Evolutionary conservation across 2,797 vertebrate genomes (phyloP), one percentile per base, ranked within the genome.

Genomic region (Cyclopterus lumpus): DNA sequence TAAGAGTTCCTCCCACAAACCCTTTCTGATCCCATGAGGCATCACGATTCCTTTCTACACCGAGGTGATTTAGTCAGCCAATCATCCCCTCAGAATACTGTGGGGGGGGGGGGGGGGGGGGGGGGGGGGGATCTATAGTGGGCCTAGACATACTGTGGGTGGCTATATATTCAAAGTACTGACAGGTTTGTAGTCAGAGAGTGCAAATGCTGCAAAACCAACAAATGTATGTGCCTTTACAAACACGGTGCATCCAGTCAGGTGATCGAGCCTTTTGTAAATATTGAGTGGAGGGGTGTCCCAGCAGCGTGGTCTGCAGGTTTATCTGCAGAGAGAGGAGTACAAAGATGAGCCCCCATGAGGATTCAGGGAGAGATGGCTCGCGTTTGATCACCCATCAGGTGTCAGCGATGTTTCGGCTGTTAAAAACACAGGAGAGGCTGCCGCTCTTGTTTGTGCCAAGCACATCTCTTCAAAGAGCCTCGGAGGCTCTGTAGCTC

Each of bases 341-440:
- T 92, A 93, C 90, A 94, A 92, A 94, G 93, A 93, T 92, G 93
- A 93, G 87, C 89, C 90, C 93, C 86, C 86, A 66, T 71, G 90
- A 92, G 93, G 92, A 93, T 93, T 82, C 89, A 64, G 85, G 80
- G 81, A 91, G 88, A 93, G 89, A 91, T 91, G 92, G 91, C 86
- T 88, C 54, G 86, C 82, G 92, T 95, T 95, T 95, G 95, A 95
- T 95, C 95, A 95, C 86, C 93, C 92, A 94, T 95, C 94, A 95
- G 91, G 93, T 95, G 94, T 95, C 95, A 95, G 88, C 90, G 58
- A 89, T 91, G 90, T 93, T 94, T 93, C 91, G 81, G 91, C 91
- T 91, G 92, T 88, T 92, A 90, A 89, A 93, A 93, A 94, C 92
- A 93, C 92, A 94, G 93, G 91, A 94, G 91, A 93, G 92, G 93